phyloP scores from a whole-genome alignment of 1,140 invertebrate species.

The Thaumatotibia leucotreta region DNA sequence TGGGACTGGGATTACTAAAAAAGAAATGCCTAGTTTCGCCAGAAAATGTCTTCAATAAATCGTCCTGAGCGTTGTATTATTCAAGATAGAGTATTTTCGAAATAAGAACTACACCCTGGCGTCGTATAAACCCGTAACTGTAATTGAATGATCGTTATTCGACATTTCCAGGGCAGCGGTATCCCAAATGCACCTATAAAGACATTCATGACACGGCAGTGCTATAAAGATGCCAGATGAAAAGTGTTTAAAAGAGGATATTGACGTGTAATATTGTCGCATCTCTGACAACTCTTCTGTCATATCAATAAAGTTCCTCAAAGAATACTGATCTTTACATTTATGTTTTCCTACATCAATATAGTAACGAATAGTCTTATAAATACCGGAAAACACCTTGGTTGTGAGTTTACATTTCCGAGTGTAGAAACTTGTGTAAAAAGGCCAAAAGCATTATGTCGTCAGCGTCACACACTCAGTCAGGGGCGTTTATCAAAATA shows the following conservation, averaged over 20 bases:
- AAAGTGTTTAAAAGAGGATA: conserved; percentile 6
- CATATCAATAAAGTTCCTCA: neutral
- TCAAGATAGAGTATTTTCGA: neutral
- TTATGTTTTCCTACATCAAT: neutral
- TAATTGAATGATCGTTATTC: conserved; percentile 6
- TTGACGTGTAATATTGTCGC: neutral
- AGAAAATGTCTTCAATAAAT: neutral
- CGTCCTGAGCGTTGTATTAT: neutral
- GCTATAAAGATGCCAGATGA: conserved; percentile 6
- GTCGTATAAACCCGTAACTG: conserved; percentile 4
- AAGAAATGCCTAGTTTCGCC: neutral
- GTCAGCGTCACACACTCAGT: too few species aligned
- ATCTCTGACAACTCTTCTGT: neutral
- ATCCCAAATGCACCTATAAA: neutral
- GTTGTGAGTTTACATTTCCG: conserved; percentile 4
- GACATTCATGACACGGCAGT: neutral
- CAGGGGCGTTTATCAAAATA: conserved; percentile 11
- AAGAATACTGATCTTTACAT: neutral
- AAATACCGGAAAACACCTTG: neutral
- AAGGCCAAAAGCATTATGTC: neutral
- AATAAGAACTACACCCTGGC: conserved; percentile 6
- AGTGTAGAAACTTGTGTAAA: neutral
- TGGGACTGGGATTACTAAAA: neutral
- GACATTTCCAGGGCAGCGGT: neutral
- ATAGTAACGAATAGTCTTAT: neutral